Evolutionary conservation across 35 echinoderm and acorn worm species (phyloP), one percentile per base, ranked within the genome.

Genomic region (Lytechinus variegatus): DNA sequence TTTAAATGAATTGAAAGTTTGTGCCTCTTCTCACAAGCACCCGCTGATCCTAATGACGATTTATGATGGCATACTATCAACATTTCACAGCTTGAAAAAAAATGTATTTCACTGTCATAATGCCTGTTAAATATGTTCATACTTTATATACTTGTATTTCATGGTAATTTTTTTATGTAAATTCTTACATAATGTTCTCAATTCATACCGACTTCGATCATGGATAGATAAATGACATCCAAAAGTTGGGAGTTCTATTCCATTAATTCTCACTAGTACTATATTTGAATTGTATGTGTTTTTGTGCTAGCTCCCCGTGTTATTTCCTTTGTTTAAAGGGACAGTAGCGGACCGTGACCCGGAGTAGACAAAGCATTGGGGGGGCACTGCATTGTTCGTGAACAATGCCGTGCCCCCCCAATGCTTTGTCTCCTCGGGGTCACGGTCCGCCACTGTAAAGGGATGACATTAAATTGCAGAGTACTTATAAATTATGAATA

Each of bases 401-500:
- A n/a, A n/a, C n/a, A n/a, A n/a, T n/a, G n/a, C n/a, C n/a, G n/a
- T n/a, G n/a, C n/a, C n/a, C n/a, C n/a, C n/a, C n/a, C n/a, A n/a
- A n/a, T n/a, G n/a, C n/a, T n/a, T n/a, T n/a, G n/a, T n/a, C n/a
- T n/a, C n/a, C n/a, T n/a, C n/a, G n/a, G n/a, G n/a, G n/a, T n/a
- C n/a, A n/a, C n/a, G n/a, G n/a, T n/a, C n/a, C n/a, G n/a, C n/a
- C n/a, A n/a, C n/a, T n/a, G n/a, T n/a, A n/a, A n/a, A n/a, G 33
- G 16, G 19, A 79, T 79, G 6, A 79, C 61, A 79, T 24, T 24
- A 79, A 79, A 79, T 79, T 24, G 66, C 66, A 79, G 66, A 79
- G 66, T 79, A 79, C 66, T 79, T 79, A 79, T 24, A 79, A 79
- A 24, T 79, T 79, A 79, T 79, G 66, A 79, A 79, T 79, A 79